Percentiles rank a stretch among this genome's conserved stretches.
Conservation (phyloP, 2,797 vertebrate species). For the Hippocampus kuda region DNA sequence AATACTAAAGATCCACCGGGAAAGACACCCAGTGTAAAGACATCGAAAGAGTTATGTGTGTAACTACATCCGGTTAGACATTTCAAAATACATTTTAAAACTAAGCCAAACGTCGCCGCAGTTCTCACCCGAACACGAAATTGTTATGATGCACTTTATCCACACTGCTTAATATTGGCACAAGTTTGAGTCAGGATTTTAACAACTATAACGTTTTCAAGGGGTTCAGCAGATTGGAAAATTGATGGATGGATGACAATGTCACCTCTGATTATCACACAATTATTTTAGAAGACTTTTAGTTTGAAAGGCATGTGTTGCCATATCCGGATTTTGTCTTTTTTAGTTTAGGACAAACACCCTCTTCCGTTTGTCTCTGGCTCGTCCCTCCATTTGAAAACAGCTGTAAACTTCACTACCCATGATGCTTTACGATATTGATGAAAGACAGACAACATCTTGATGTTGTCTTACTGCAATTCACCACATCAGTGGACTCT, state of each 20-base stretch:
- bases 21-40: constrained; percentile 28
- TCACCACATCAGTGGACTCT: background rate
- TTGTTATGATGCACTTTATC: background rate
- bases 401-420: constrained; percentile 47
- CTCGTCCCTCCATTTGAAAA: constrained; percentile 13
- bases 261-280: no score
- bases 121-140: background rate
- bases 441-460: background rate
- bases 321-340: constrained; percentile 12
- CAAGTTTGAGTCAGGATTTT: background rate
- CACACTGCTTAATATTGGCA: background rate
- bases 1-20: constrained; percentile 38
- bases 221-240: no score
- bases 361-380: constrained; percentile 22
- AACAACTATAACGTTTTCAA: no score
- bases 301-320: constrained; percentile 17
- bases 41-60: fast-evolving
- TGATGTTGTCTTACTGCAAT: background rate
- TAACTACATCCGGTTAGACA: background rate
- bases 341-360: background rate
- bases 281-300: constrained; percentile 13
- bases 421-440: constrained; percentile 39
- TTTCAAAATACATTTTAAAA: constrained; percentile 37
- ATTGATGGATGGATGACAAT: no score
- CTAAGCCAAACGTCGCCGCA: background rate